These are phyloP conservation scores for Prochilodus magdalenae DNA, from an alignment of 2,113 vertebrate genomes.

Conservation along the genomic window DNA sequence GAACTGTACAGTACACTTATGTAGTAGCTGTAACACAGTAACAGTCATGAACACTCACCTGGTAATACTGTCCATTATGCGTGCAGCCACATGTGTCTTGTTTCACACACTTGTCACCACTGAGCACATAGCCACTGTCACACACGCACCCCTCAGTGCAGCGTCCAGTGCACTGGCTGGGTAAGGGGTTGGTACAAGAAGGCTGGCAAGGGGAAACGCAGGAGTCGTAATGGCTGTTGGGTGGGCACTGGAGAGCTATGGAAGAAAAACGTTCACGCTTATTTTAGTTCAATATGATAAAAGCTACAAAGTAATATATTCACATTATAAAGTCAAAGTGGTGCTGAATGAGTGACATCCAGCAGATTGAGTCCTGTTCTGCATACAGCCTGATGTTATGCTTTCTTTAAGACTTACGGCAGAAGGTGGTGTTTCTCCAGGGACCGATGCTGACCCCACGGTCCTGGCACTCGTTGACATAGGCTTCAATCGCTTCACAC, in stretches of 20 bases:
- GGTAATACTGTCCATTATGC: slow-evolving; percentile 73
- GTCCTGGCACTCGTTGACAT: slow-evolving; percentile 78
- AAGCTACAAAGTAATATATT: neutral
- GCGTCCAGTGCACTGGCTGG: slow-evolving; percentile 65
- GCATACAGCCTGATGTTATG: slow-evolving; percentile 7
- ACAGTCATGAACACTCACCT: slow-evolving; percentile 62
- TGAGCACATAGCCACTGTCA: slow-evolving; percentile 74
- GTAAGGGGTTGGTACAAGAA: slow-evolving; percentile 60
- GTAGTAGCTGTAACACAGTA: neutral
- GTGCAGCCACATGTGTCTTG: slow-evolving; percentile 71
- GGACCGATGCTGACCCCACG: slow-evolving; percentile 74
- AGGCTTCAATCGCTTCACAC: slow-evolving; percentile 79
- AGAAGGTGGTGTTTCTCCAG: slow-evolving; percentile 80
- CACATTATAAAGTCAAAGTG: neutral
- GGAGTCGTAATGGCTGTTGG: slow-evolving; percentile 76
- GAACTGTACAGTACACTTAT: neutral
- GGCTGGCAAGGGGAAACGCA: slow-evolving; percentile 70
- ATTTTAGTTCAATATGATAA: neutral
- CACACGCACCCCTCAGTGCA: slow-evolving; percentile 78
- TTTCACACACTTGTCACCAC: slow-evolving; percentile 73
- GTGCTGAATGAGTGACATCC: neutral
- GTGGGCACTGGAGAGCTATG: slow-evolving; percentile 68
- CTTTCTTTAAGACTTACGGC: slow-evolving; percentile 63
- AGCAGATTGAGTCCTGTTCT: neutral
- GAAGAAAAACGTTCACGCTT: neutral